Base-by-base conservation (phyloP, 2,888 invertebrate genomes). In the Caprella mutica region DNA sequence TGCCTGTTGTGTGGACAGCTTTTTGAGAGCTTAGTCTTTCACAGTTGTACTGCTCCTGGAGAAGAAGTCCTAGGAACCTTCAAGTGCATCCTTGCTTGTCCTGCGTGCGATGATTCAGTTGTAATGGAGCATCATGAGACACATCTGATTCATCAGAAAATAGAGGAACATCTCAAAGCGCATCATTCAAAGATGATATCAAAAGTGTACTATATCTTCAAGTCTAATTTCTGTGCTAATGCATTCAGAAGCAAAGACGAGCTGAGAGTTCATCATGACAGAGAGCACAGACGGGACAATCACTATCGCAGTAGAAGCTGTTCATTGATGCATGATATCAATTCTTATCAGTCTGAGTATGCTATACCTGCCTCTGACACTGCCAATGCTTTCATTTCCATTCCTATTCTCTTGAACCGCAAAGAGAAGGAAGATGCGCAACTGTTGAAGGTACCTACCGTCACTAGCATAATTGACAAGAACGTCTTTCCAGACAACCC, bases 201-300 rank as follows among this genome's bases (percentile, higher is more conserved):
- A 19, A 38, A 60, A 14, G 60, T 64, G 40, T 56, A 64, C 29
- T 64, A 60, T 42, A 58, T 64, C 14, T 64, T 60, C 40, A 64
- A 64, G 24, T 64, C 64, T 4, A 64, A 64, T 27, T 64, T 64
- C 40, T 64, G 64, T 44, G 61, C 60, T 21, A 64, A 64, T 51
- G 64, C 64, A n/a, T 64, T 64, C 53, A 52, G 60, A n/a, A 60
- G 59, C 19, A 64, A 64, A 51, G 64, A 64, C 29, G 64, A 64
- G 46, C 29, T 64, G 14, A 40, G 64, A n/a, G 64, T 60, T 5
- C 64, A 64, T 30, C 64, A 64, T 17, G 64, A 64, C 29, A 52
- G 64, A 24, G 64, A 64, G 19, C 64, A 64, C 35, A 52, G 64
- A 2, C 55, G 64, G 6, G 64, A 64, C 46, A 64, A 64, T 40